Evolutionary conservation across 2,113 vertebrate genomes (phyloP).

Genomic region (Misgurnus anguillicaudatus): DNA sequence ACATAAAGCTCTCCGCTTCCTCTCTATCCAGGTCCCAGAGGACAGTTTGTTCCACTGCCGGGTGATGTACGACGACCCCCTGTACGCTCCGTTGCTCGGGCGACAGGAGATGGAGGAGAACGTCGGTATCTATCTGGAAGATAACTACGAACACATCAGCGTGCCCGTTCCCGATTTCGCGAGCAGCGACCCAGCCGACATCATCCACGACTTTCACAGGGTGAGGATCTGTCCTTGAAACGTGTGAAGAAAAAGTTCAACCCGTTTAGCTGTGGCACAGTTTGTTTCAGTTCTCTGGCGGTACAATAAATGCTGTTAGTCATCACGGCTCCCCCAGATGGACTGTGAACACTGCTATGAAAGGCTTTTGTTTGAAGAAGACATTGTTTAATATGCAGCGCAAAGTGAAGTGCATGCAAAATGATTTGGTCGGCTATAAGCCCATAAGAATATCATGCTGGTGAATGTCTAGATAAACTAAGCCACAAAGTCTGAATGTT

Average conservation of each 20-base stretch:
- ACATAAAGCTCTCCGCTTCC: neutral
- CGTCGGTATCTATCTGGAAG: slow-evolving; percentile 87
- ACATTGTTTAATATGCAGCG: slow-evolving; percentile 28
- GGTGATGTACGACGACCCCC: slow-evolving; percentile 84
- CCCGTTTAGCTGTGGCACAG: neutral
- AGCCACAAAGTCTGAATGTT: neutral
- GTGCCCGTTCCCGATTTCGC: slow-evolving; percentile 88
- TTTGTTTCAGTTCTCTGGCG: slow-evolving; percentile 13
- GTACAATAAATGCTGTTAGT: slow-evolving; percentile 21
- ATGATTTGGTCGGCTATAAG: neutral
- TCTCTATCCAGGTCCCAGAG: slow-evolving; percentile 75
- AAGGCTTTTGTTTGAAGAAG: slow-evolving; percentile 26
- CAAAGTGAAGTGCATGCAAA: neutral
- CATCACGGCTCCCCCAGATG: slow-evolving; percentile 34
- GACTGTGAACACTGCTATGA: slow-evolving; percentile 20
- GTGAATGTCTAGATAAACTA: neutral
- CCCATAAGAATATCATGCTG: neutral
- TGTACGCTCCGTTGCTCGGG: slow-evolving; percentile 77
- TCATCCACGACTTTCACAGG: slow-evolving; percentile 92
- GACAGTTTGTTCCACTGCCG: slow-evolving; percentile 90
- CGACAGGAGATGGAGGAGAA: slow-evolving; percentile 89
- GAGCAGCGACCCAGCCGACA: slow-evolving; percentile 88
- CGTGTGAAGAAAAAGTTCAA: slow-evolving; percentile 1
- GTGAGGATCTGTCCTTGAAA: slow-evolving; percentile 65
- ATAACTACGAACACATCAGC: slow-evolving; percentile 90